phyloP scores from a whole-genome alignment of 2,888 invertebrate genomes.

The Caenorhabditis auriculariae region DNA sequence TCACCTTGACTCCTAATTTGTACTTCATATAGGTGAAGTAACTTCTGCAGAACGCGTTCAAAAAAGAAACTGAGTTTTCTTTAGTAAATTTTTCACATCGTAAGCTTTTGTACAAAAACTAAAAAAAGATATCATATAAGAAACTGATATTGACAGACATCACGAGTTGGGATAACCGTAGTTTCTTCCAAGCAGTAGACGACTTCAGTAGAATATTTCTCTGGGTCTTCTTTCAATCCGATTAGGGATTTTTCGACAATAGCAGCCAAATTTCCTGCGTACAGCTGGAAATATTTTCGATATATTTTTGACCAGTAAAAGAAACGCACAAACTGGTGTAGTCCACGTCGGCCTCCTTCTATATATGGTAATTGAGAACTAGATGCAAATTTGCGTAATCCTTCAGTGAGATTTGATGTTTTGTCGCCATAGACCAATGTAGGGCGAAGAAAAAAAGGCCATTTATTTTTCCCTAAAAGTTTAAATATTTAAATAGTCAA shows the following conservation, averaged over 20 bases:
- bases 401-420: constrained; percentile 23
- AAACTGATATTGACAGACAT: constrained; percentile 25
- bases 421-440: constrained; percentile 55
- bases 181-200: constrained; percentile 57
- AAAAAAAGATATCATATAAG: constrained; percentile 6
- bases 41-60: constrained; percentile 11
- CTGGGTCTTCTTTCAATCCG: constrained; percentile 28
- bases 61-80: constrained; percentile 7
- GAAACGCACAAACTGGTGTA: constrained; percentile 54
- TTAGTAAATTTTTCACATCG: constrained; percentile 7
- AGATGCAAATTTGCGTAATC: constrained; percentile 34
- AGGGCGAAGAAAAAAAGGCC: constrained; percentile 55
- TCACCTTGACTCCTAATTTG: constrained; percentile 13
- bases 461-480: too few relatives aligned
- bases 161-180: too few relatives aligned
- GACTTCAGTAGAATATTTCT: constrained; percentile 41
- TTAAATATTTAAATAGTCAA: background rate
- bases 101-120: constrained; percentile 30
- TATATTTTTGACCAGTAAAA: background rate
- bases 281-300: constrained; percentile 43
- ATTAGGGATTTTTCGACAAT: constrained; percentile 44
- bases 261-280: constrained; percentile 51
- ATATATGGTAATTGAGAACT: constrained; percentile 37
- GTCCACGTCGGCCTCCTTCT: constrained; percentile 46
- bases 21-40: constrained; percentile 22